Evolutionary conservation across 1,140 invertebrate genomes (phyloP), one percentile per base, ranked within the genome.

Genomic region (Penaeus indicus): DNA sequence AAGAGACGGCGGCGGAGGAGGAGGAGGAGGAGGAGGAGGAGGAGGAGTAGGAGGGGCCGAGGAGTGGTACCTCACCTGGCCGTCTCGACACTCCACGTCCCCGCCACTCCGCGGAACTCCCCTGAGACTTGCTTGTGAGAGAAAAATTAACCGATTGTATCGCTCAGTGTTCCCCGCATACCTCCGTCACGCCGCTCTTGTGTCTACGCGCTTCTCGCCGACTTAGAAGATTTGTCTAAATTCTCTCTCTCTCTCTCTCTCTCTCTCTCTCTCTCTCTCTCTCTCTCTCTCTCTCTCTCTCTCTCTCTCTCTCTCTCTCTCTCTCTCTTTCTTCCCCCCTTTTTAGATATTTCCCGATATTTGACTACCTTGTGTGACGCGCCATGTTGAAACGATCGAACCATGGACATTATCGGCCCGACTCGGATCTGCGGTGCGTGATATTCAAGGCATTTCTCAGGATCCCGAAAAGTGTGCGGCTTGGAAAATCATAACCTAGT

Each of bases 141-240:
- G 84, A 90, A 83, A 90, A 90, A 86, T 90, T 86, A 86, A 86
- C 79, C 80, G 85, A 86, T 90, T 86, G 64, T 86, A 90, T 90
- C 84, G 32, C 61, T 21, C 63, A 64, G 72, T 88, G 87, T 79
- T 77, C 72, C 69, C 75, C 80, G 69, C 87, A 88, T 88, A 79
- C 87, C 81, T 84, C 75, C 81, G 72, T 88, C 87, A 84, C 87
- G 69, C 72, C 69, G 61, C 85, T 25, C 8, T 75, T 80, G 85
- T 86, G 78, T 42, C 63, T 62, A 78, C 38, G 38, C 38, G 62
- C 16, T 21, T 61, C 47, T 67, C 47, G 8, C 63, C 85, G 62
- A 87, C 85, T 69, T 25, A 32, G 85, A 81, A 79, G 22, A 67
- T 82, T 60, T 87, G 18, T 72, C 82, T 21, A 18, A 42, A 10